Evolutionary conservation across 1,140 invertebrate species (phyloP).

Genomic region (Branchinecta lindahli): DNA sequence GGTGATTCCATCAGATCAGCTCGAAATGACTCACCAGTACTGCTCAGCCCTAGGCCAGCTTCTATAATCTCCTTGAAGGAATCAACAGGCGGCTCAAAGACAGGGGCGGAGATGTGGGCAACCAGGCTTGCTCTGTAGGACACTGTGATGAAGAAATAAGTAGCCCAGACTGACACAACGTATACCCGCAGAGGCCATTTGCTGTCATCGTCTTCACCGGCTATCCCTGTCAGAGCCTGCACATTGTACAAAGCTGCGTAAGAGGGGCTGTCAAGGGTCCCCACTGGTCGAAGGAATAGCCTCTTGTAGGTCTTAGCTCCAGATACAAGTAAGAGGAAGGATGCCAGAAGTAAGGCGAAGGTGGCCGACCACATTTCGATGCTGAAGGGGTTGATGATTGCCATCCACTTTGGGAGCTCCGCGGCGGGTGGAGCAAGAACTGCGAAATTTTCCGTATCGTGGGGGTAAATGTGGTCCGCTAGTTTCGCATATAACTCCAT

Average conservation of each 20-base stretch:
- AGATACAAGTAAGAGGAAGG: background rate
- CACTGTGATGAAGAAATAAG: background rate
- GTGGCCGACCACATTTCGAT: background rate
- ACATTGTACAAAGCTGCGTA: background rate
- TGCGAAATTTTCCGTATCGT: background rate
- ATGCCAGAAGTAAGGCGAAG: background rate
- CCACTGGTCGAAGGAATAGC: background rate
- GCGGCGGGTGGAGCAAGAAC: background rate
- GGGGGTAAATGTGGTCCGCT: background rate
- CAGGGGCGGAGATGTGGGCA: background rate
- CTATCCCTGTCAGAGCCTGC: background rate
- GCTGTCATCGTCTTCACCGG: background rate
- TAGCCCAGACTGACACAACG: background rate
- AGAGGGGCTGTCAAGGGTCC: background rate
- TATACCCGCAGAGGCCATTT: background rate
- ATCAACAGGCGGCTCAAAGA: background rate
- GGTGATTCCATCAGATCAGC: background rate
- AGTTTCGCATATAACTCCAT: background rate
- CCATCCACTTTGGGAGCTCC: background rate
- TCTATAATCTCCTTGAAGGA: background rate
- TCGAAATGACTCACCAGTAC: background rate
- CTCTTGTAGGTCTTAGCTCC: background rate
- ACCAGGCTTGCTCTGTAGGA: background rate
- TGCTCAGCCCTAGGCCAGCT: background rate
- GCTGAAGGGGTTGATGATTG: background rate